Evolutionary conservation across 2,113 vertebrate genomes (phyloP).

Genomic region (Macrotis lagotis): DNA sequence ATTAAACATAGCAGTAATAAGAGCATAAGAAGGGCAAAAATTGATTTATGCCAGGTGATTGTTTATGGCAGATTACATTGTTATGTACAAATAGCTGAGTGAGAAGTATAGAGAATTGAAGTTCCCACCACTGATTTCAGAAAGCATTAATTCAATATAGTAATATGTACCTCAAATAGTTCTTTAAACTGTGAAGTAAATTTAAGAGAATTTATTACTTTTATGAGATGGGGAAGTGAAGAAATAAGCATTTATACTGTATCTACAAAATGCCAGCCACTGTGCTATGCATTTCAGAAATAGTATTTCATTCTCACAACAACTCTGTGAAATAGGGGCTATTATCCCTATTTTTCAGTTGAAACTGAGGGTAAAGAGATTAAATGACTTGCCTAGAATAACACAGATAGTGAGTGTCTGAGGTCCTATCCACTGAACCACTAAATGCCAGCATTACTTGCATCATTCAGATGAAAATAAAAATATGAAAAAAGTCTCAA

Average conservation of each 20-base stretch:
- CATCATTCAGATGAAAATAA: too few species aligned
- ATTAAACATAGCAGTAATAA: neutral
- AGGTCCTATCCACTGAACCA: neutral
- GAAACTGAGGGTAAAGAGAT: neutral
- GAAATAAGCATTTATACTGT: neutral
- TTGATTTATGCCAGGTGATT: neutral
- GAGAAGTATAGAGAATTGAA: neutral
- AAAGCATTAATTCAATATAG: neutral
- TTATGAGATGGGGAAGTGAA: neutral
- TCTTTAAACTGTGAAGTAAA: neutral
- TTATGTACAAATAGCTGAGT: neutral
- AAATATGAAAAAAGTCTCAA: constrained; percentile 24
- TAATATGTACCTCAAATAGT: neutral
- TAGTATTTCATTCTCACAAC: neutral
- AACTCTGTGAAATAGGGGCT: neutral
- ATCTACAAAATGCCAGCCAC: neutral
- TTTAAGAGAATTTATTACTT: neutral
- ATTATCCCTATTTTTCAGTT: neutral
- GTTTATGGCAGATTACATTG: neutral
- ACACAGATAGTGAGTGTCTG: neutral
- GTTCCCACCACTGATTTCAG: neutral
- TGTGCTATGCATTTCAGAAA: neutral
- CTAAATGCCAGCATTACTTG: neutral
- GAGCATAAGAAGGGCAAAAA: neutral
- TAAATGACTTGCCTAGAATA: neutral